A percentile compares a stretch with the other conserved stretches of the same genome.
phyloP scores from a whole-genome alignment of 2,888 invertebrate genomes.

The Neocrepidodera transversa region DNA sequence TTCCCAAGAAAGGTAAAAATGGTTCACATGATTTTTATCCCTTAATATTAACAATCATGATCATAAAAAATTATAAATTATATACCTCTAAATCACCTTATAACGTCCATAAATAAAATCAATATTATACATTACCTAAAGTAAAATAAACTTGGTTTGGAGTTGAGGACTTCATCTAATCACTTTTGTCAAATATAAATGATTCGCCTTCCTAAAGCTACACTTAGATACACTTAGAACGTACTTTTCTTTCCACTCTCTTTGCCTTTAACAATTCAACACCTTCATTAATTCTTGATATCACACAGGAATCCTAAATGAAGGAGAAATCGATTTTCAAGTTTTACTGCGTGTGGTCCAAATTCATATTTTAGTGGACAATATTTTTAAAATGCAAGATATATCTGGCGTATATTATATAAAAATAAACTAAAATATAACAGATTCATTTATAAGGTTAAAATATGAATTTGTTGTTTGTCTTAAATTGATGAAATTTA shows the following conservation, averaged over 20 bases:
- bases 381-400: not conserved
- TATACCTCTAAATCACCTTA: too few relatives aligned
- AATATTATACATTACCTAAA: too few relatives aligned
- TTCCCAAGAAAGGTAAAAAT: too few relatives aligned
- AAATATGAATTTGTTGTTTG: not conserved
- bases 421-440: too few relatives aligned
- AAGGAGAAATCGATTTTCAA: constrained; percentile 18
- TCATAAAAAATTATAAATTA: too few relatives aligned
- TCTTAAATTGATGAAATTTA: not conserved
- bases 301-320: constrained; percentile 19
- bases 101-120: too few relatives aligned
- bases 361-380: not conserved
- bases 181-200: constrained; percentile 7
- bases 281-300: constrained; percentile 21
- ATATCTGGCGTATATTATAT: too few relatives aligned
- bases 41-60: too few relatives aligned
- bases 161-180: too few relatives aligned
- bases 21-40: too few relatives aligned
- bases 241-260: constrained; percentile 12
- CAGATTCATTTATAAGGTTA: too few relatives aligned
- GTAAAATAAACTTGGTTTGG: too few relatives aligned
- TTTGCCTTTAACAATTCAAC: constrained; percentile 12
- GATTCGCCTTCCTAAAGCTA: not conserved
- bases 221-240: not conserved
- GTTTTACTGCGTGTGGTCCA: not conserved